Base-by-base conservation (phyloP, 2,888 invertebrate species). In the Melinopterus prodromus region DNA sequence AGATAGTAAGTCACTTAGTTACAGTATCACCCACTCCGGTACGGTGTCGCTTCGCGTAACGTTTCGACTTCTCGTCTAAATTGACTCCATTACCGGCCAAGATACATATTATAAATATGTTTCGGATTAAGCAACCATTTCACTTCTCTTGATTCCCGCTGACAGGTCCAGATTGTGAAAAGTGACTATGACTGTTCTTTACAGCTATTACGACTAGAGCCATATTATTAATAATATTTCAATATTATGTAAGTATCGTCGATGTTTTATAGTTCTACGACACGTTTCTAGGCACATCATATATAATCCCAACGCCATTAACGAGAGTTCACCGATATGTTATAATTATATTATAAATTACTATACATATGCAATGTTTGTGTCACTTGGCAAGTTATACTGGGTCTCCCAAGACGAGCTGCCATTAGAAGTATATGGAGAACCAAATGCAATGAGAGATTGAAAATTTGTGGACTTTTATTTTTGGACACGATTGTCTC, bases 11-110 rank as follows among this genome's bases (percentile, higher is more conserved):
- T 53, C 53, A 53, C 53, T 53, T 53, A 53, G 53, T 53, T 53
- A 53, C 53, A 53, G 53, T 53, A 53, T 53, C 53, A 53, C 53
- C 53, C 53, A 53, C 53, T 53, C 53, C 53, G 53, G 53, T 53
- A 53, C 53, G 26, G 26, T 26, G 26, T 26, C 26, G 26, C 26
- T 26, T 26, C 26, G 26, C 26, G 26, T 26, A 26, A 26, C 26
- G 26, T 26, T 26, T 26, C 26, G 26, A 26, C 26, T 26, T 26
- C 26, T 26, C 26, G 53, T 53, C 53, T 53, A 53, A 53, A 53
- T 53, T 53, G 53, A 53, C 53, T 53, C 53, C 53, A 53, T 53
- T 53, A 53, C 53, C 53, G 53, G 53, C 12, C 12, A 7, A 53
- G 53, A 53, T 53, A 53, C 53, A 53, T 53, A 53, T 53, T 53